Evolutionary conservation across 53 echinoderm and acorn worm genomes (phyloP).

Genomic region (Apostichopus leukothele): DNA sequence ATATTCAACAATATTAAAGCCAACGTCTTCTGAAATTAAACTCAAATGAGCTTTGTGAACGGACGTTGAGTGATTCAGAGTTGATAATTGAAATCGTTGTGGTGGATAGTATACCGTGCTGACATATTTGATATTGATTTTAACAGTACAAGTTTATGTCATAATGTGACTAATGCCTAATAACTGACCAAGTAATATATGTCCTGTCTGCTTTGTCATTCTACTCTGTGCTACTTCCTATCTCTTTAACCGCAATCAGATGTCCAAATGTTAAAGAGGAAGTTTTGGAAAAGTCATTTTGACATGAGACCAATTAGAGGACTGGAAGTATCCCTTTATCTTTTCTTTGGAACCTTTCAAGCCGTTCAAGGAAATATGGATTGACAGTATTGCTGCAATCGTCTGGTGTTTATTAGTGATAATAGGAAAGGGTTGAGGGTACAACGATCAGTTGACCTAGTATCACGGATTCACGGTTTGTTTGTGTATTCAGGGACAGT

Average conservation of each 20-base stretch:
- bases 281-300: neutral
- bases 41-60: too few relatives aligned
- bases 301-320: neutral
- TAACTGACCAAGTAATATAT: too few relatives aligned
- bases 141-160: too few relatives aligned
- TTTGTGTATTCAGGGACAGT: neutral
- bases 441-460: neutral
- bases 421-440: neutral
- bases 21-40: too few relatives aligned
- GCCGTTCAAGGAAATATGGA: neutral
- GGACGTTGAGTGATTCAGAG: too few relatives aligned
- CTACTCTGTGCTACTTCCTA: too few relatives aligned
- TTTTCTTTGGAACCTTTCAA: neutral
- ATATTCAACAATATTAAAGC: too few relatives aligned
- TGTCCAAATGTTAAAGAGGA: neutral
- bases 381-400: constrained; percentile 6
- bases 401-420: constrained; percentile 8
- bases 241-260: neutral
- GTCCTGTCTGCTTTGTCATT: too few relatives aligned
- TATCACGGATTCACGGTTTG: neutral
- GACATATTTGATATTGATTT: too few relatives aligned
- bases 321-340: neutral
- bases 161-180: too few relatives aligned
- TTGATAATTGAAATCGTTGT: too few relatives aligned
- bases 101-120: too few relatives aligned